These are phyloP conservation scores for Crenuchus spilurus DNA, from an alignment of 2,797 vertebrate genomes.

Conservation along the genomic window DNA sequence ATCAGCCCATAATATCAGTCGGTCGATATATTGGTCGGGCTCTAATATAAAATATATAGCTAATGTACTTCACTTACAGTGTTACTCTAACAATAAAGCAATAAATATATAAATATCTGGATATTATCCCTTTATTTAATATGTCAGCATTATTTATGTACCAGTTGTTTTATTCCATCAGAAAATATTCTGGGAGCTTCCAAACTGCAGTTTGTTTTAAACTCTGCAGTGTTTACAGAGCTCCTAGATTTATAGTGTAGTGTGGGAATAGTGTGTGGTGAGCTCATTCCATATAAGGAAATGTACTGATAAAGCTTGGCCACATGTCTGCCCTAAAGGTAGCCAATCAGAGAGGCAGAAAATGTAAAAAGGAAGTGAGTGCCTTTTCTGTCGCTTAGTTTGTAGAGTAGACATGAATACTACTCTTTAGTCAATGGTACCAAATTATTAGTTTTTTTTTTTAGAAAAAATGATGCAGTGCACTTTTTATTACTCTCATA, in stretches of 20 bases:
- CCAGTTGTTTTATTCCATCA: neutral
- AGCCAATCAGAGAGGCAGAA: constrained; percentile 62
- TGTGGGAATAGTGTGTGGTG: neutral
- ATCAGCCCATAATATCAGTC: no score
- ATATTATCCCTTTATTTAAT: no score
- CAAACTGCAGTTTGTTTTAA: constrained; percentile 12
- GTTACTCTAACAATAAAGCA: no score
- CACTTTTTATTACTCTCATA: no score
- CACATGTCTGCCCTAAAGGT: constrained; percentile 33
- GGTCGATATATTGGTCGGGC: no score
- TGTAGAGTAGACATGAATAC: constrained; percentile 64
- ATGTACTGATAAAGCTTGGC: constrained; percentile 41
- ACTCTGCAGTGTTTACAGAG: constrained; percentile 41
- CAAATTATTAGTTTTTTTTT: no score
- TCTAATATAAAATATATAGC: no score
- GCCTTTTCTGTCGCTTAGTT: constrained; percentile 54
- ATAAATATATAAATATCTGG: no score
- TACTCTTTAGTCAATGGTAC: constrained; percentile 55
- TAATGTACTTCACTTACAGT: no score
- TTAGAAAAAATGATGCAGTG: no score
- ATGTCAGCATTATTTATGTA: no score
- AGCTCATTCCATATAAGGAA: constrained; percentile 71
- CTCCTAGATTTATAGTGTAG: neutral
- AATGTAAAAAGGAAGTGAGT: constrained; percentile 68
- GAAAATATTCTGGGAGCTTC: neutral